phyloP scores from a whole-genome alignment of 1,140 invertebrate genomes.

The Spodoptera frugiperda region DNA sequence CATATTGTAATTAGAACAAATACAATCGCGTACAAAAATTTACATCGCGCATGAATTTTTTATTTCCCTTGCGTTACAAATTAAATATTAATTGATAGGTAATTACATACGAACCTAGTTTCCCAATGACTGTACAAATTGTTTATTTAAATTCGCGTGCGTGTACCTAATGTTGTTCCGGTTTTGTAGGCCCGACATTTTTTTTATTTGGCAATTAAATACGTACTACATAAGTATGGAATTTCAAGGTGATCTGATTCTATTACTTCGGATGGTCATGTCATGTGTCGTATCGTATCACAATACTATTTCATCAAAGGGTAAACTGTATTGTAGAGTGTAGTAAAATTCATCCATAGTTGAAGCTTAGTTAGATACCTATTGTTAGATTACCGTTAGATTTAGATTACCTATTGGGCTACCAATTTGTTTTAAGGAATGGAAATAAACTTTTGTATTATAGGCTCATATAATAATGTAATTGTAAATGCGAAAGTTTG shows the following conservation, averaged over 20 bases:
- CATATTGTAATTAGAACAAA: slow-evolving; percentile 11
- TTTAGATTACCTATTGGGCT: no score
- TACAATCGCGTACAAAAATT: slow-evolving; percentile 31
- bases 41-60: slow-evolving; percentile 15
- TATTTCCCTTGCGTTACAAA: slow-evolving; percentile 34
- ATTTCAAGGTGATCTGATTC: slow-evolving; percentile 29
- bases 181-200: slow-evolving; percentile 20
- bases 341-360: no score
- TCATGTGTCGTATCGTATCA: neutral
- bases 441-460: no score
- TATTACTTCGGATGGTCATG: slow-evolving; percentile 7
- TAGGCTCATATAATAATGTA: no score
- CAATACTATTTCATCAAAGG: no score
- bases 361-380: no score
- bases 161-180: slow-evolving; percentile 20
- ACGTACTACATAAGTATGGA: neutral
- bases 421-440: no score
- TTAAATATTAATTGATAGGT: slow-evolving; percentile 30
- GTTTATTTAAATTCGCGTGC: slow-evolving; percentile 28
- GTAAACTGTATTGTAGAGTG: no score
- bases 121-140: slow-evolving; percentile 17
- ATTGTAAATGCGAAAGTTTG: no score
- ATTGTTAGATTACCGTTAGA: no score
- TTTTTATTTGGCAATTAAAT: slow-evolving; percentile 29
- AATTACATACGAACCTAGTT: slow-evolving; percentile 20